Percentiles rank a stretch among this genome's conserved stretches.
Conservation (phyloP, 2,797 vertebrate genomes). For the Bradypodion pumilum region DNA sequence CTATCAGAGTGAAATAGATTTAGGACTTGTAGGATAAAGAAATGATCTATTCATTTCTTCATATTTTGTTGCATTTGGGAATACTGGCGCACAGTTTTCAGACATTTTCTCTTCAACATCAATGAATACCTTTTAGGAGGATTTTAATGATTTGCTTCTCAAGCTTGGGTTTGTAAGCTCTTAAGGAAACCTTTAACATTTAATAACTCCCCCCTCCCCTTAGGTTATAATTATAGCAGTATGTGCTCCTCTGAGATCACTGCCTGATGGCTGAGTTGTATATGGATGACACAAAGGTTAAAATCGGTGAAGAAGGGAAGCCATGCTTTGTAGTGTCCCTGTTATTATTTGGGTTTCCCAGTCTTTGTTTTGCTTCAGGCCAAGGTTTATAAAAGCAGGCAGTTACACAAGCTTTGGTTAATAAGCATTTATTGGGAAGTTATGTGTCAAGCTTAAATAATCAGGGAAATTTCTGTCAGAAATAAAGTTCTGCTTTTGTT, state of each 20-base stretch:
- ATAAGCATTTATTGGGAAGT: slow-evolving; percentile 4
- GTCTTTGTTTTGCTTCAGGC: slow-evolving; percentile 1
- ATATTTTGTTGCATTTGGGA: background rate
- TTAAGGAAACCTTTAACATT: background rate
- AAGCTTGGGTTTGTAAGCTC: background rate
- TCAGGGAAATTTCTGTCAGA: slow-evolving; percentile 24
- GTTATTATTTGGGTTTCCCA: slow-evolving; percentile 4
- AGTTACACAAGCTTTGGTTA: slow-evolving; percentile 4
- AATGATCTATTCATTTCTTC: background rate
- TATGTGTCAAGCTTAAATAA: slow-evolving; percentile 22
- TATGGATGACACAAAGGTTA: background rate
- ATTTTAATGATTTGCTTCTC: background rate
- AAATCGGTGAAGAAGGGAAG: background rate
- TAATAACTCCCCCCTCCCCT: background rate
- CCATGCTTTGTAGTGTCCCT: background rate
- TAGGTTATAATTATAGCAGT: background rate
- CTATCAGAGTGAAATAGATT: background rate
- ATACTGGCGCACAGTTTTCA: background rate
- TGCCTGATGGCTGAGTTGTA: background rate
- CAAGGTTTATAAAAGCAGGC: slow-evolving; percentile 7
- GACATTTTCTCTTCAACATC: background rate
- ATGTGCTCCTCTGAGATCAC: background rate
- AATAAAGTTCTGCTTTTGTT: slow-evolving; percentile 4
- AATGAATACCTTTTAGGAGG: background rate
- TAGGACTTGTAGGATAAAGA: background rate